Evolutionary conservation across 2,797 vertebrate genomes (phyloP).

Genomic region (Neosilurus hyrtlii): DNA sequence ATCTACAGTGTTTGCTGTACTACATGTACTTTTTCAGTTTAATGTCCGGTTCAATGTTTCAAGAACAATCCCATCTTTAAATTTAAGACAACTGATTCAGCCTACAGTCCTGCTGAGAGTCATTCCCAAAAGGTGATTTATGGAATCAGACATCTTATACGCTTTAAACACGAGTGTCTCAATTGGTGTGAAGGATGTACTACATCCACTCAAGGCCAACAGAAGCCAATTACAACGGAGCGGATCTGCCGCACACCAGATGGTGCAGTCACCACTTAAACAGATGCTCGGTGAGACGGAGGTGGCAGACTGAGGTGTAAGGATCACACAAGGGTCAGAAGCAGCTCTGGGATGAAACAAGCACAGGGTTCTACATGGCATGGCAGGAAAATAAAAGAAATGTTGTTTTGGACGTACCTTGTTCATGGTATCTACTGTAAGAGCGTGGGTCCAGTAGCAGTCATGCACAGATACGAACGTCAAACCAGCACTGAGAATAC

Average conservation of each 20-base stretch:
- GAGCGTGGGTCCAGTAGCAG: constrained; percentile 95
- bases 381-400: not conserved
- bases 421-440: constrained; percentile 89
- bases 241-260: constrained; percentile 35
- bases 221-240: constrained; percentile 22
- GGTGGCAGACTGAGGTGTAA: not conserved
- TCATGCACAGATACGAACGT: constrained; percentile 96
- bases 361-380: not conserved
- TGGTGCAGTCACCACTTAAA: constrained; percentile 38
- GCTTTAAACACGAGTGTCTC: not conserved
- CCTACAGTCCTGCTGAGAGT: not conserved
- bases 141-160: not conserved
- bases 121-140: not conserved
- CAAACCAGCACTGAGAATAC: constrained; percentile 77
- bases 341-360: not conserved
- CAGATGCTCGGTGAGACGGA: constrained; percentile 36
- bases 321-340: not conserved
- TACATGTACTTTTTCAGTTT: too few species aligned
- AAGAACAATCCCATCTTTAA: not conserved
- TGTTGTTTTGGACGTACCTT: constrained; percentile 70
- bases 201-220: not conserved
- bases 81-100: constrained; percentile 10
- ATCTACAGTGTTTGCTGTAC: not conserved
- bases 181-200: not conserved
- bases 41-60: not conserved